Evolutionary conservation across 92 coral and sea anemone genomes (phyloP), one percentile per base, ranked within the genome.

Genomic region (Epizoanthus stellaris): DNA sequence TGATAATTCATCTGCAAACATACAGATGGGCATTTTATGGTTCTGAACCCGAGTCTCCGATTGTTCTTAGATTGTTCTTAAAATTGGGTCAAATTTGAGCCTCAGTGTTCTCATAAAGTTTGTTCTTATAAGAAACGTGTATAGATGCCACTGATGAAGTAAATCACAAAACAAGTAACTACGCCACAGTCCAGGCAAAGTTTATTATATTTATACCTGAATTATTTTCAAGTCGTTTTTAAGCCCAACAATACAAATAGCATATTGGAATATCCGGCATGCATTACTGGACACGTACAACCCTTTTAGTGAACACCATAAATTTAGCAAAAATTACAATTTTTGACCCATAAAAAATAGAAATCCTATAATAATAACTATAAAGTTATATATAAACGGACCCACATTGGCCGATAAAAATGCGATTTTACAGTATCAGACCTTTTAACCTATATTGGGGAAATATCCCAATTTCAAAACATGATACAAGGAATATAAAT

Each of bases 321-420:
- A 34, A 25, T 54, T 53, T 34, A 53, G 80, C 73, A 68, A 47
- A 75, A 75, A 53, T 25, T 75, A 53, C 80, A 75, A 75, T 75
- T 21, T 43, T n/a, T 10, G 40, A 75, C 80, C 80, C 60, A 14
- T 47, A 52, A 16, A 25, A 75, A 16, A 20, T 23, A 21, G 25
- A 49, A 75, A 53, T 21, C 56, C 9, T 36, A 34, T 53, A 75
- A 49, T 49, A 49, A 53, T 14, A 56, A 17, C 64, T 56, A 75
- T 17, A 5, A 75, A 75, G 66, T 56, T 25, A 14, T 53, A 75
- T 75, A 58, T 75, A 38, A 54, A 75, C 60, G 40, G 45, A 56
- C 20, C 65, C 12, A 15, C 17, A 74, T 4, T 19, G 11, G 80
- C 30, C 49, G 38, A 6, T 20, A 6, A 49, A 73, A 56, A 57